These are phyloP conservation scores for Ophion ventricosus DNA, from an alignment of 2,888 invertebrate genomes.

Conservation along the genomic window DNA sequence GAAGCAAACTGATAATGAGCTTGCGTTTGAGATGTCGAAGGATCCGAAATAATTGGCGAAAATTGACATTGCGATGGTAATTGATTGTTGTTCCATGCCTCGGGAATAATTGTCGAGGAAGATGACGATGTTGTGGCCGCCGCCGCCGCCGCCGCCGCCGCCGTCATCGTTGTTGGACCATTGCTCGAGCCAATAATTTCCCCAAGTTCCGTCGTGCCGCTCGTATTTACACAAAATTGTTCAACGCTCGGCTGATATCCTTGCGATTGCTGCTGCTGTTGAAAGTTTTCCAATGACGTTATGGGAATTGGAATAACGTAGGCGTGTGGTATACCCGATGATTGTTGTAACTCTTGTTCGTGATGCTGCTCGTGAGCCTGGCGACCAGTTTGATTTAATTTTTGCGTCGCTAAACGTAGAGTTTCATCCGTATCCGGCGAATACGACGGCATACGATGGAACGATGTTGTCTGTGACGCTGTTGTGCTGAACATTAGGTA, in stretches of 20 bases:
- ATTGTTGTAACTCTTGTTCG: slow-evolving; percentile 69
- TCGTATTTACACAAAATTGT: slow-evolving; percentile 45
- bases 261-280: slow-evolving; percentile 71
- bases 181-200: slow-evolving; percentile 67
- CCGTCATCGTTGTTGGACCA: slow-evolving; percentile 65
- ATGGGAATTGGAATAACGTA: slow-evolving; percentile 82
- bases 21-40: neutral
- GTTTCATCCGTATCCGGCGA: slow-evolving; percentile 81
- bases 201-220: slow-evolving; percentile 48
- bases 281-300: slow-evolving; percentile 80
- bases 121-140: slow-evolving; percentile 21
- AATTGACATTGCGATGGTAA: slow-evolving; percentile 50
- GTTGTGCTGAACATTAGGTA: slow-evolving; percentile 81
- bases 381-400: slow-evolving; percentile 77
- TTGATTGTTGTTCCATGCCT: slow-evolving; percentile 4
- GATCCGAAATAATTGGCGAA: slow-evolving; percentile 32
- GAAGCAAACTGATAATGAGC: slow-evolving; percentile 35
- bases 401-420: slow-evolving; percentile 80
- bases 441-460: slow-evolving; percentile 78
- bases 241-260: slow-evolving; percentile 38
- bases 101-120: neutral
- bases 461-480: slow-evolving; percentile 78
- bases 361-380: slow-evolving; percentile 59
- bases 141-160: too few relatives aligned
- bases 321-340: slow-evolving; percentile 78